Evolutionary conservation across 2,888 invertebrate species (phyloP).

Genomic region (Minunthozetes semirufus): DNA sequence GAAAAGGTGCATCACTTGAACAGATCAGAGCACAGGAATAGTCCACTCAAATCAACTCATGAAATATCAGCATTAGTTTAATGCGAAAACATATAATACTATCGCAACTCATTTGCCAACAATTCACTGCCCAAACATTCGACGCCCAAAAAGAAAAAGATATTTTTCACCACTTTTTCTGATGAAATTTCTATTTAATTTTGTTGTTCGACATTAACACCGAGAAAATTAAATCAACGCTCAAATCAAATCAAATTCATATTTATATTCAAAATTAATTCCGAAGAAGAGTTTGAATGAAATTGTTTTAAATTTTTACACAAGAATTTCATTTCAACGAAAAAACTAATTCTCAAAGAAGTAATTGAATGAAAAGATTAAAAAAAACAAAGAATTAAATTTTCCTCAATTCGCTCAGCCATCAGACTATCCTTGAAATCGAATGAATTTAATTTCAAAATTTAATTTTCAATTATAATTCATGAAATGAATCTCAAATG

Average conservation of each 20-base stretch:
- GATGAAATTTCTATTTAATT: neutral
- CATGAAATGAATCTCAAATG: neutral
- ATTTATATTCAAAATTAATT: no score
- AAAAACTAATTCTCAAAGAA: no score
- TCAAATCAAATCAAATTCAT: neutral
- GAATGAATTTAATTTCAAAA: neutral
- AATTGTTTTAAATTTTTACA: no score
- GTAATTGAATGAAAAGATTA: no score
- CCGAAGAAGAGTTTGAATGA: no score
- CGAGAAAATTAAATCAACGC: neutral
- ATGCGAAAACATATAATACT: neutral
- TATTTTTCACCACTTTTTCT: conserved; percentile 3
- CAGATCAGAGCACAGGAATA: neutral
- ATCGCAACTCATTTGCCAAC: neutral
- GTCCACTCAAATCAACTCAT: conserved; percentile 14
- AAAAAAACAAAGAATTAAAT: no score
- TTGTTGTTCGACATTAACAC: no score
- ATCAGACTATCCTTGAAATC: neutral
- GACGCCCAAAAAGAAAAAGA: conserved; percentile 11
- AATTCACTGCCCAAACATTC: neutral
- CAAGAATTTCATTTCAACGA: no score
- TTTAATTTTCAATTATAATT: conserved; percentile 2
- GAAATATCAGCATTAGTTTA: conserved; percentile 25
- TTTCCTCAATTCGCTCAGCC: no score
- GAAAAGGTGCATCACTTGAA: conserved; percentile 26